These are phyloP conservation scores for Ichneumoninae sp. DNA, from an alignment of 2,888 invertebrate genomes.

Conservation along the genomic window DNA sequence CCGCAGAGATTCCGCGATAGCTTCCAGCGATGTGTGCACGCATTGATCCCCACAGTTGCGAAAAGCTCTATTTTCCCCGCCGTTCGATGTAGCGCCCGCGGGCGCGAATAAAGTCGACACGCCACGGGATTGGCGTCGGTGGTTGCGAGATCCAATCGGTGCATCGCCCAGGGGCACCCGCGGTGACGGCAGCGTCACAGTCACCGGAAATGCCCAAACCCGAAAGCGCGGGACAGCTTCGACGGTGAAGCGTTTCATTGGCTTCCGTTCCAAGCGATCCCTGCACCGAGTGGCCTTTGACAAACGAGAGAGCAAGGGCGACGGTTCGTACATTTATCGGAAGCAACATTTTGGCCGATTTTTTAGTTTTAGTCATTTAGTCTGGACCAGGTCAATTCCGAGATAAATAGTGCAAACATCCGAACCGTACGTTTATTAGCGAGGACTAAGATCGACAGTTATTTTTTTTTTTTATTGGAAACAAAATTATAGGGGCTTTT, in stretches of 20 bases:
- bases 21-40: constrained; percentile 36
- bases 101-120: constrained; percentile 62
- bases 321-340: neutral
- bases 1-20: constrained; percentile 28
- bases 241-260: constrained; percentile 76
- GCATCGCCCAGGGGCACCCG: constrained; percentile 70
- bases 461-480: no score
- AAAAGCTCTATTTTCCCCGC: constrained; percentile 31
- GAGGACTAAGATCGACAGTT: neutral
- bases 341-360: neutral
- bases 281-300: neutral
- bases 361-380: neutral
- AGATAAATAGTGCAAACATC: neutral
- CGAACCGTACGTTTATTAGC: neutral
- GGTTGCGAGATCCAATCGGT: constrained; percentile 76
- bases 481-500: no score
- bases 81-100: constrained; percentile 41
- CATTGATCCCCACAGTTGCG: constrained; percentile 28
- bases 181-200: constrained; percentile 38
- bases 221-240: constrained; percentile 72
- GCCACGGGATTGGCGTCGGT: constrained; percentile 57
- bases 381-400: neutral
- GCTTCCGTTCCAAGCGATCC: constrained; percentile 60
- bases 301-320: neutral
- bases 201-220: constrained; percentile 63